Conservation (phyloP, 2,797 vertebrate genomes). For the Varecia variegata region DNA sequence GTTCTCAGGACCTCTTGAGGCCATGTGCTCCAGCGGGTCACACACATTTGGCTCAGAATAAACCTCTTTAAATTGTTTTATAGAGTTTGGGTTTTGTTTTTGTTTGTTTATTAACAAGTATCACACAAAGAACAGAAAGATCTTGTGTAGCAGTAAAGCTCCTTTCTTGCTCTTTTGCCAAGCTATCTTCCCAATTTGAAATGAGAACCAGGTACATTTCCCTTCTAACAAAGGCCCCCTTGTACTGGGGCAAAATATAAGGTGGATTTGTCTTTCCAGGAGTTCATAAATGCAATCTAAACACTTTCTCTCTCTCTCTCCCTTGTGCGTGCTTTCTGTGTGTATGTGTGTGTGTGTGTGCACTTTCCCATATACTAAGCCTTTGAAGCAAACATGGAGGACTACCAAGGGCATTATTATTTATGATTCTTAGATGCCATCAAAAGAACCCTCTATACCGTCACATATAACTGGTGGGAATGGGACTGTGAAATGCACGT, state of each 20-base stretch:
- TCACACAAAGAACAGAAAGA: background rate
- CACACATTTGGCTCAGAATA: background rate
- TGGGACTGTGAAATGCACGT: background rate
- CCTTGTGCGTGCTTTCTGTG: background rate
- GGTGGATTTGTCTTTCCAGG: background rate
- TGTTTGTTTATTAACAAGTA: background rate
- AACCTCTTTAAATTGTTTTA: background rate
- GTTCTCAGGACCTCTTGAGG: background rate
- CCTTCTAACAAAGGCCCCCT: background rate
- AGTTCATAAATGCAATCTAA: background rate
- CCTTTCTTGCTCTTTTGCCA: constrained; percentile 30
- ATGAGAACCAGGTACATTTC: background rate
- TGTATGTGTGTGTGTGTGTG: background rate
- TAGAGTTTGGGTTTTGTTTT: background rate
- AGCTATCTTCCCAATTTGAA: background rate
- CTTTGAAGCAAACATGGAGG: background rate
- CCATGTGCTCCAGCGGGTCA: background rate
- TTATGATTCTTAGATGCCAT: background rate
- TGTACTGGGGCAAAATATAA: background rate
- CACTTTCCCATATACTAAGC: background rate
- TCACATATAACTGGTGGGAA: background rate
- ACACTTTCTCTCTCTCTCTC: background rate
- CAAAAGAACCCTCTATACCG: background rate
- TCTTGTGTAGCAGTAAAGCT: background rate
- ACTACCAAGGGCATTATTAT: background rate